These are phyloP conservation scores for Psettodes erumei DNA, from an alignment of 2,113 vertebrate genomes.

Conservation along the genomic window DNA sequence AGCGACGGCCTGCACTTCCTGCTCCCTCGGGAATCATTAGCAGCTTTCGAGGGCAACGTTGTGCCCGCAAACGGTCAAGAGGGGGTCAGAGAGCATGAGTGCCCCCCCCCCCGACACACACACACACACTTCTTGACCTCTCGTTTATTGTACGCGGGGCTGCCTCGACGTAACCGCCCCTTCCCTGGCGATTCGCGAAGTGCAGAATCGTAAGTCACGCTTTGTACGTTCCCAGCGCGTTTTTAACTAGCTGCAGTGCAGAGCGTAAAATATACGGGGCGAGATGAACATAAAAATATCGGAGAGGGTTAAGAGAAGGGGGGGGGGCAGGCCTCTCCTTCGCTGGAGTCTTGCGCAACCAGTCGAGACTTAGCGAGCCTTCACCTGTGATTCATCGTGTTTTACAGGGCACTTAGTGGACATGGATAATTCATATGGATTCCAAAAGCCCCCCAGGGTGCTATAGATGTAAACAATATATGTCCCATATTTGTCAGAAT, in stretches of 20 bases:
- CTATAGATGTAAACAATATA: constrained; percentile 76
- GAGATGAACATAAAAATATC: constrained; percentile 23
- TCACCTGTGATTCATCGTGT: constrained; percentile 68
- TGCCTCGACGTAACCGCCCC: not conserved
- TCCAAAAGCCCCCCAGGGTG: constrained; percentile 61
- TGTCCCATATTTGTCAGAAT: constrained; percentile 68
- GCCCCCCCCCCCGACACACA: constrained; percentile 11
- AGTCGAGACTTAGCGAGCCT: constrained; percentile 40
- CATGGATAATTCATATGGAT: constrained; percentile 78
- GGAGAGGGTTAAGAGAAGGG: not conserved
- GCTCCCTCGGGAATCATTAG: constrained; percentile 24
- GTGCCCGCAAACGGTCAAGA: constrained; percentile 1
- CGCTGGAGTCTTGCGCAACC: constrained; percentile 47
- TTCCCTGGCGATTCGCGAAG: not conserved
- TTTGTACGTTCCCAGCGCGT: not conserved
- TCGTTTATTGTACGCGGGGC: constrained; percentile 26
- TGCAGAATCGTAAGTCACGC: not conserved
- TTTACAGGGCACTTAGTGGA: constrained; percentile 77
- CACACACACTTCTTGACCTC: constrained; percentile 30
- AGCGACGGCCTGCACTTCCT: not conserved
- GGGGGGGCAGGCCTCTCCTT: constrained; percentile 15
- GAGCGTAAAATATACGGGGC: constrained; percentile 17
- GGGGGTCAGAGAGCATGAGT: constrained; percentile 23
- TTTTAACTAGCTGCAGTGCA: constrained; percentile 22
- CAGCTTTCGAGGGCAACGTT: not conserved